Percentiles rank a stretch among this genome's conserved stretches.
Conservation (phyloP, 2,113 vertebrate species). For the Onychostruthus taczanowskii region DNA sequence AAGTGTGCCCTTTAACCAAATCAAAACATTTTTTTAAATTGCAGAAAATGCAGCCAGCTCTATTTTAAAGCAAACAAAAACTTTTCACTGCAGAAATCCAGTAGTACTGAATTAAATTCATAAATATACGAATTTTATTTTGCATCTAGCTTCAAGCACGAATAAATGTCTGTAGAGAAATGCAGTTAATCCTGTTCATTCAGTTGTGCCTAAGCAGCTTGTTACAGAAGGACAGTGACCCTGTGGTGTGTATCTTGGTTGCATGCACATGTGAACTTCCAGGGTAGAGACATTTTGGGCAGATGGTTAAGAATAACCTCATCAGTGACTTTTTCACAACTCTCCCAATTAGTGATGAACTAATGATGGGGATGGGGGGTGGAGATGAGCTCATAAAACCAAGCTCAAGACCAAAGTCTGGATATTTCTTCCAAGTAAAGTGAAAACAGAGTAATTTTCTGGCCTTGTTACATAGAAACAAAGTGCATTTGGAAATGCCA, state of each 20-base stretch:
- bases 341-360: neutral
- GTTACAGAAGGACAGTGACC: neutral
- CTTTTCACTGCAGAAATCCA: neutral
- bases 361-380: neutral
- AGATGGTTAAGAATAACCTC: neutral
- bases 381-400: neutral
- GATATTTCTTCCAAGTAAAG: neutral
- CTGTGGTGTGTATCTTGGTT: neutral
- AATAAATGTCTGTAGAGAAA: neutral
- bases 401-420: neutral
- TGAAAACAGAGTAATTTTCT: neutral
- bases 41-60: neutral
- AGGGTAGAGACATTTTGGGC: neutral
- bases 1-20: neutral
- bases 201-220: neutral
- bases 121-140: neutral
- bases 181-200: neutral
- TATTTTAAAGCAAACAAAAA: neutral
- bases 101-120: neutral
- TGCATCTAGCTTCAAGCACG: neutral
- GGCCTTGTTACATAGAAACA: neutral
- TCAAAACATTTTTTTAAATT: neutral
- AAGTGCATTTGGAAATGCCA: neutral
- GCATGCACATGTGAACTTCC: neutral
- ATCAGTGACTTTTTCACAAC: neutral